phyloP scores from a whole-genome alignment of 1,140 invertebrate species.

The Cherax quadricarinatus region DNA sequence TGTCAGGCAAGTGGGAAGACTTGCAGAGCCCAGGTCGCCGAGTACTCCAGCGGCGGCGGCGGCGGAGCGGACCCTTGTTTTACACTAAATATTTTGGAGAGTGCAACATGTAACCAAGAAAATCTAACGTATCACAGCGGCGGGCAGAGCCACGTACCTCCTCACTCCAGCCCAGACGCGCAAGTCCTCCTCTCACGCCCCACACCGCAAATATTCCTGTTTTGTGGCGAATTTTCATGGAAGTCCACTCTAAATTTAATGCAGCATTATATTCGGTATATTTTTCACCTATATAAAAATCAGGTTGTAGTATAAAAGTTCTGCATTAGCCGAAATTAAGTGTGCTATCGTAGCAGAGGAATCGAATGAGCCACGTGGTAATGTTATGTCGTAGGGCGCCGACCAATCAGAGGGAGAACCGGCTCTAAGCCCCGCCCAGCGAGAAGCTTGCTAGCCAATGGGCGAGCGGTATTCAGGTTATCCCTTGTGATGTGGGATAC shows the following conservation, averaged over 20 bases:
- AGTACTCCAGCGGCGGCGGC: background rate
- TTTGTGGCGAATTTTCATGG: background rate
- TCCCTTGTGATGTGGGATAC: constrained; percentile 49
- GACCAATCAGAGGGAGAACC: constrained; percentile 47
- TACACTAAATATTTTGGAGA: constrained; percentile 56
- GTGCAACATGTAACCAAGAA: constrained; percentile 59
- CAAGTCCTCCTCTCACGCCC: constrained; percentile 35
- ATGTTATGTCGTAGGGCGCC: constrained; percentile 61
- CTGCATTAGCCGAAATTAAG: constrained; percentile 19
- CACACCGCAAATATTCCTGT: background rate
- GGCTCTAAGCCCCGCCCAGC: constrained; percentile 51
- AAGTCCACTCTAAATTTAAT: background rate
- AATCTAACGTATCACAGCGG: constrained; percentile 60
- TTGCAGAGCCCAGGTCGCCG: background rate
- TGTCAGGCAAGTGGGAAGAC: background rate
- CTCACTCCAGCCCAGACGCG: constrained; percentile 32
- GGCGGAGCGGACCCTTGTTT: constrained; percentile 2
- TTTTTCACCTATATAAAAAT: background rate
- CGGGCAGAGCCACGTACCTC: constrained; percentile 42
- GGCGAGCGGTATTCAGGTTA: background rate
- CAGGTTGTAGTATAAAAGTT: constrained; percentile 7
- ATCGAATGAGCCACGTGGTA: constrained; percentile 69
- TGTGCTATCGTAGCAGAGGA: constrained; percentile 56
- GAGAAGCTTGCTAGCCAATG: constrained; percentile 29
- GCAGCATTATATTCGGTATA: background rate